phyloP scores from a whole-genome alignment of 2,888 invertebrate species.

The Noctua janthe region DNA sequence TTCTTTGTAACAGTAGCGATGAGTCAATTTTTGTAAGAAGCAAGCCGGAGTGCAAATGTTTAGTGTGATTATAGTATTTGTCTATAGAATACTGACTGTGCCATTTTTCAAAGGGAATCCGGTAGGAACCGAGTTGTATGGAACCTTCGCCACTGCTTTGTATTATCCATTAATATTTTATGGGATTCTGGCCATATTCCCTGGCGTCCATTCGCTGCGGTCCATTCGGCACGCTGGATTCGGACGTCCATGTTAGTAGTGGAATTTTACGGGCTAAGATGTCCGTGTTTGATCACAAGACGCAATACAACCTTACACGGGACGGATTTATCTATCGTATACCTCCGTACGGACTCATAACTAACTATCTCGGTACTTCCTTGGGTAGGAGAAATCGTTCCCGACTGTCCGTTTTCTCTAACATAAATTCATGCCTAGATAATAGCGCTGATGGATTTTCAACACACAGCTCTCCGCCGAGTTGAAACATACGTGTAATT shows the following conservation, averaged over 20 bases:
- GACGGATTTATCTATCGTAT: constrained; percentile 17
- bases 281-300: constrained; percentile 9
- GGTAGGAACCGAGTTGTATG: no score
- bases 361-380: neutral
- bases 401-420: neutral
- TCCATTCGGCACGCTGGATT: neutral
- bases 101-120: no score
- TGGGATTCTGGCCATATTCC: constrained; percentile 3
- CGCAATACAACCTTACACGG: neutral
- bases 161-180: constrained; percentile 6
- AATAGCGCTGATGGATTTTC: neutral
- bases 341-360: constrained; percentile 22
- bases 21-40: no score
- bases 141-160: neutral
- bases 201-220: neutral
- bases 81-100: no score
- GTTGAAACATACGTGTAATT: no score
- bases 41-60: no score
- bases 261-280: constrained; percentile 26
- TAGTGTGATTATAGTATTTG: no score
- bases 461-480: no score
- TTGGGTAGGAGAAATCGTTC: constrained; percentile 2
- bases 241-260: neutral
- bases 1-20: neutral
- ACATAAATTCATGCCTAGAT: neutral